Evolutionary conservation across 2,888 invertebrate species (phyloP).

Genomic region (Eulithis prunata): DNA sequence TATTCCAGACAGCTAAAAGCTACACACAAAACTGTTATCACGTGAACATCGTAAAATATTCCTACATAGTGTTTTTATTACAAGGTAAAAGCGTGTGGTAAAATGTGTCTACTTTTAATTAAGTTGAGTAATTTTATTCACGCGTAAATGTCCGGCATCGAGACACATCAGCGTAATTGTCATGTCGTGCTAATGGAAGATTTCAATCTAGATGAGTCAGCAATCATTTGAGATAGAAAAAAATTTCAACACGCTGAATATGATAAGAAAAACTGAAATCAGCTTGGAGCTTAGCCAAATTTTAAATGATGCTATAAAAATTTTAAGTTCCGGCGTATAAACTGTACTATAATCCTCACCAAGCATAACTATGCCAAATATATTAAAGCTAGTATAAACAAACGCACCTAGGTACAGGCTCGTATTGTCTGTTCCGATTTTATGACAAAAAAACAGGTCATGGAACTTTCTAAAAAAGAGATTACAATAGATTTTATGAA

Average conservation of each 20-base stretch:
- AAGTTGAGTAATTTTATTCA: conserved; percentile 38
- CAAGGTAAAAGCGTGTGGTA: conserved; percentile 33
- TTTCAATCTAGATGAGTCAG: conserved; percentile 5
- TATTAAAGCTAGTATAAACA: conserved; percentile 66
- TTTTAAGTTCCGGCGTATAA: conserved; percentile 70
- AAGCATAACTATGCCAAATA: conserved; percentile 64
- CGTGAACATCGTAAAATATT: conserved; percentile 68
- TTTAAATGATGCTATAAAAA: conserved; percentile 76
- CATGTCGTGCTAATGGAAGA: conserved; percentile 22
- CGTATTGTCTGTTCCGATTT: conserved; percentile 21
- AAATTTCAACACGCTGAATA: conserved; percentile 66
- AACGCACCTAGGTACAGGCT: conserved; percentile 39
- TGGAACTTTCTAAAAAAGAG: not conserved
- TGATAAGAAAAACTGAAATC: conserved; percentile 61
- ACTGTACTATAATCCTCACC: conserved; percentile 51
- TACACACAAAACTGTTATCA: conserved; percentile 67
- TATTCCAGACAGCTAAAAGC: conserved; percentile 61
- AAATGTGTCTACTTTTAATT: conserved; percentile 35
- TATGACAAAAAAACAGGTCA: conserved; percentile 25
- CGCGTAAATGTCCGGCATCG: conserved; percentile 20
- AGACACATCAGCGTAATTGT: conserved; percentile 31
- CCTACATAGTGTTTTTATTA: conserved; percentile 64
- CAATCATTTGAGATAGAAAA: conserved; percentile 23
- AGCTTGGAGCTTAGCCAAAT: conserved; percentile 71
- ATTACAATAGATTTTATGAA: too few species aligned